Evolutionary conservation across 2,888 invertebrate species (phyloP).

Genomic region (Bellardia pandia): DNA sequence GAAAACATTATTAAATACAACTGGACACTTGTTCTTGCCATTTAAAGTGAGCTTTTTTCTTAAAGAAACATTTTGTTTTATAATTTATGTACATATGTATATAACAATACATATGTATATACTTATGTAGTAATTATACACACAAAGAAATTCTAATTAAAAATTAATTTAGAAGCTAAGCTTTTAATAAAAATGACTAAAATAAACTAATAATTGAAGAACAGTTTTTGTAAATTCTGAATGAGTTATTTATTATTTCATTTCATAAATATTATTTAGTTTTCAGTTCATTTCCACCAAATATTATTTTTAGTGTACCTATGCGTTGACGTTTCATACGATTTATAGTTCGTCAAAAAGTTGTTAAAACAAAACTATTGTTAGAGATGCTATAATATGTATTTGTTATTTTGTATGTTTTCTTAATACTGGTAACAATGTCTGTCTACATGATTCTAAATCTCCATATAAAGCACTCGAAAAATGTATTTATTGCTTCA

Average conservation of each 20-base stretch:
- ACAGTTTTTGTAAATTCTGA: too few species aligned
- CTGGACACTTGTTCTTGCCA: constrained; percentile 71
- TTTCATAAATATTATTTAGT: too few species aligned
- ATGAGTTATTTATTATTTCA: too few species aligned
- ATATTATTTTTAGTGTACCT: too few species aligned
- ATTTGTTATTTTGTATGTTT: not conserved
- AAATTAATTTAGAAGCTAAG: not conserved
- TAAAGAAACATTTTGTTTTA: constrained; percentile 9
- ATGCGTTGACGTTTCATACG: too few species aligned
- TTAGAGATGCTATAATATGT: not conserved
- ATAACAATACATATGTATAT: too few species aligned
- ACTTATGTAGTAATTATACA: not conserved
- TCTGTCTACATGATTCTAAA: constrained; percentile 15
- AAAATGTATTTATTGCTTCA: constrained; percentile 10
- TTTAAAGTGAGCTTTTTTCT: constrained; percentile 44
- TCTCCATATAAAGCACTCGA: not conserved
- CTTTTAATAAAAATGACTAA: not conserved
- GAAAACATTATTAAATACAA: constrained; percentile 32
- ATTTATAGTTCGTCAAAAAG: not conserved
- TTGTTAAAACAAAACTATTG: not conserved
- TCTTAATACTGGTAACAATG: not conserved
- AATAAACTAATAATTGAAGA: too few species aligned
- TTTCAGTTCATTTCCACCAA: too few species aligned
- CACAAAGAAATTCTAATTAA: constrained; percentile 10
- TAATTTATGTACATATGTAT: not conserved